Percentiles rank a stretch among this genome's conserved stretches.
Conservation (phyloP, 2,113 vertebrate species). For the pig (Sus scrofa) region DNA sequence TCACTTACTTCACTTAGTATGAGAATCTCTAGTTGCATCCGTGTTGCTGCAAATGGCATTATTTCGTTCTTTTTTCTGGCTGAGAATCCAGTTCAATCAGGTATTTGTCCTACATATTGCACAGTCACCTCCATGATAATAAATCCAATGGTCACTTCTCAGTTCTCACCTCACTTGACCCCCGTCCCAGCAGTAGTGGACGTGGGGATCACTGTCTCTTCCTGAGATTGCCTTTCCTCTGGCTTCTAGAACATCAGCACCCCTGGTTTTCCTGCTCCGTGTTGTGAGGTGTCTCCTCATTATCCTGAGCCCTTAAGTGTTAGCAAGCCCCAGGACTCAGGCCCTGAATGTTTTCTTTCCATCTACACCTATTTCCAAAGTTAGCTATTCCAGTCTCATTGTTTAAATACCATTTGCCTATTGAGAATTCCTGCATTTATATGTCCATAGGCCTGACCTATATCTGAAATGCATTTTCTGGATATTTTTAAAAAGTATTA, state of each 20-base stretch:
- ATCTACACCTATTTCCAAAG: background rate
- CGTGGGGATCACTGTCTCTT: background rate
- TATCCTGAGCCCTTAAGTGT: background rate
- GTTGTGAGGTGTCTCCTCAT: background rate
- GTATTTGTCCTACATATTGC: background rate
- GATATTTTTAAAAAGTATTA: background rate
- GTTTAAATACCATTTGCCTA: background rate
- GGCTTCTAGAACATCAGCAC: background rate
- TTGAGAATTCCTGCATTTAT: background rate
- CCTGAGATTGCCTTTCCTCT: background rate
- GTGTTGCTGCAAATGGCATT: no score
- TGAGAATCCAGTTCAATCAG: background rate
- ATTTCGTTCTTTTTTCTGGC: no score
- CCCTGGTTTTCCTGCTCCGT: background rate
- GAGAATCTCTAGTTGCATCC: no score
- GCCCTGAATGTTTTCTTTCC: background rate
- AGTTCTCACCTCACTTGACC: background rate
- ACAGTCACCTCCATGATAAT: background rate
- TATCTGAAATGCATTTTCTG: background rate
- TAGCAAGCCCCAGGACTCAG: background rate
- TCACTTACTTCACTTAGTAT: no score
- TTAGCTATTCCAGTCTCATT: background rate
- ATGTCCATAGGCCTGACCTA: background rate
- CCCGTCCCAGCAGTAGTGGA: background rate
- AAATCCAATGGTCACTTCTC: background rate